phyloP scores from a whole-genome alignment of 1,140 invertebrate species.

The Euwallacea fornicatus region DNA sequence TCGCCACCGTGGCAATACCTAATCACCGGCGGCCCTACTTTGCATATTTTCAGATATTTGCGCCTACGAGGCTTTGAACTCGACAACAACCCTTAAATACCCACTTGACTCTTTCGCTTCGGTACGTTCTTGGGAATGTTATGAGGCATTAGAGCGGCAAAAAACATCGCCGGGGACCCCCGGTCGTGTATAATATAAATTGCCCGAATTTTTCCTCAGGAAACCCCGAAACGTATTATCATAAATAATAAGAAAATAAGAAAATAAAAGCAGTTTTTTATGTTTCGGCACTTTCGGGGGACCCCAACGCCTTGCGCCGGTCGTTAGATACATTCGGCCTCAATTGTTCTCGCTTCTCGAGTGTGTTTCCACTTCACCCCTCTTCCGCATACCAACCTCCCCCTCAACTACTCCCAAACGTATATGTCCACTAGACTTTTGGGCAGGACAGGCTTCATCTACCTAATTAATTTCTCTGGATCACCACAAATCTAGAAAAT shows the following conservation, averaged over 20 bases:
- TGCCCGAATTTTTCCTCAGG: conserved; percentile 34
- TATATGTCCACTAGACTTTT: conserved; percentile 32
- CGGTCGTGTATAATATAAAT: conserved; percentile 36
- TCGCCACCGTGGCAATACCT: conserved; percentile 24
- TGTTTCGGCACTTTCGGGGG: conserved; percentile 39
- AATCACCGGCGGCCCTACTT: conserved; percentile 11
- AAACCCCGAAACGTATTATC: conserved; percentile 39
- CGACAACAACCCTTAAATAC: too few relatives aligned
- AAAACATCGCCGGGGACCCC: conserved; percentile 1
- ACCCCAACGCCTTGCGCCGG: conserved; percentile 37
- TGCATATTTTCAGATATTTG: too few relatives aligned
- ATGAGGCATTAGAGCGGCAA: conserved; percentile 10
- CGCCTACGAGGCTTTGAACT: too few relatives aligned
- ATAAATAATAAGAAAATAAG: conserved; percentile 42
- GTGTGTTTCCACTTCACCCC: conserved; percentile 28
- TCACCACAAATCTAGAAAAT: too few relatives aligned
- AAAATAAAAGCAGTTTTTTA: conserved; percentile 42
- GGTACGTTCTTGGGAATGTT: background rate
- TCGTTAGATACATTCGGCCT: conserved; percentile 44
- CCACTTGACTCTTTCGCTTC: too few relatives aligned
- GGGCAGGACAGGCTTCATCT: background rate
- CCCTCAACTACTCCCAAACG: conserved; percentile 20
- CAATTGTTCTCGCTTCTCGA: conserved; percentile 42
- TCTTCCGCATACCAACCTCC: background rate
- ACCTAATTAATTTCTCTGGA: too few relatives aligned